phyloP scores from a whole-genome alignment of 2,113 vertebrate genomes.

The Salvelinus namaycush region DNA sequence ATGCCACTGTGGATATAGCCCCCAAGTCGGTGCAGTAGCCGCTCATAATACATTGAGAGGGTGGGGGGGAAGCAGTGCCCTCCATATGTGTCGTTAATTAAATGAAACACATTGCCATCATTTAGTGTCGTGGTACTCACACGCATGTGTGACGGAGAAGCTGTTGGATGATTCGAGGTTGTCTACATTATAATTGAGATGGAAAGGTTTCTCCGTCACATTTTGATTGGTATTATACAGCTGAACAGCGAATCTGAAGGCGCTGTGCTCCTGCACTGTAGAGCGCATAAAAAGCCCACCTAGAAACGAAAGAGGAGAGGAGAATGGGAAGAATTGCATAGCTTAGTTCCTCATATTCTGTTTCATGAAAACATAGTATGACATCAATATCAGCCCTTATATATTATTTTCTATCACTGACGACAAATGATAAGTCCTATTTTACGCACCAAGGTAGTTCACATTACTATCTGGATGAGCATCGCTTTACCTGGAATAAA shows the following conservation, averaged over 20 bases:
- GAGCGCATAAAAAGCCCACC: constrained; percentile 98
- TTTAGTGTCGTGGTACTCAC: constrained; percentile 81
- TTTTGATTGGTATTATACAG: constrained; percentile 99
- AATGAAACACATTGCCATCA: not conserved
- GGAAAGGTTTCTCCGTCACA: constrained; percentile 95
- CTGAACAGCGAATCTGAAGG: constrained; percentile 97
- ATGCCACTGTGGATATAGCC: too few relatives aligned
- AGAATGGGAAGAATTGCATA: not conserved
- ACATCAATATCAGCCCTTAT: not conserved
- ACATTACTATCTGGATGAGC: too few relatives aligned
- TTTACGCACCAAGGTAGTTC: not conserved
- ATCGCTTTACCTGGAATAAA: not conserved
- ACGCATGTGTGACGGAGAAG: constrained; percentile 98
- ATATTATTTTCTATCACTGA: not conserved
- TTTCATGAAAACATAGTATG: not conserved
- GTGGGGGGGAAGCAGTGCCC: not conserved
- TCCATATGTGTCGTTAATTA: not conserved
- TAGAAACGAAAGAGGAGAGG: constrained; percentile 58
- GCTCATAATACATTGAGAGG: too few relatives aligned
- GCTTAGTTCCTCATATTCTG: not conserved
- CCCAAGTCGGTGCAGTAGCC: too few relatives aligned
- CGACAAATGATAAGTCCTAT: not conserved
- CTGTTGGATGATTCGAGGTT: constrained; percentile 99
- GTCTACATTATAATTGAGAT: constrained; percentile 97
- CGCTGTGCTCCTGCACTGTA: constrained; percentile 97